These are phyloP conservation scores for Panopea generosa DNA, from an alignment of 2,888 invertebrate species.

Conservation along the genomic window DNA sequence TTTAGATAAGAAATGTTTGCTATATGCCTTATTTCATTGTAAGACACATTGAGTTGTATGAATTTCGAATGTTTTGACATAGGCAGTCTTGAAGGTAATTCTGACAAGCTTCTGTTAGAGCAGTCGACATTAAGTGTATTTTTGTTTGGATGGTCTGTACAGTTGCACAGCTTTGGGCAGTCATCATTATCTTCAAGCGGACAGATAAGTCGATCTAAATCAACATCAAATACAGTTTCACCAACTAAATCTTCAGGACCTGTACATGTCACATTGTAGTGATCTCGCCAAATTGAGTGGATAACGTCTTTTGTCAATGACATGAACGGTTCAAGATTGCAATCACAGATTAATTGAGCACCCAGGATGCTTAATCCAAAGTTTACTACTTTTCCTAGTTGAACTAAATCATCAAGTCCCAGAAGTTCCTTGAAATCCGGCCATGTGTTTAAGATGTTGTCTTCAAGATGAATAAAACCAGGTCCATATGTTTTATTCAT, in stretches of 20 bases:
- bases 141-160: slow-evolving; percentile 25
- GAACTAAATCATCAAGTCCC: slow-evolving; percentile 7
- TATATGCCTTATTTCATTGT: slow-evolving; percentile 24
- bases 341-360: slow-evolving; percentile 33
- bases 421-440: slow-evolving; percentile 38
- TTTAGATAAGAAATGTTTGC: slow-evolving; percentile 16
- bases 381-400: slow-evolving; percentile 27
- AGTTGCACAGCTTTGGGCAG: slow-evolving; percentile 24
- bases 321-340: slow-evolving; percentile 33
- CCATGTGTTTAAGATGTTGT: slow-evolving; percentile 14
- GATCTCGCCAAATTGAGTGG: slow-evolving; percentile 24
- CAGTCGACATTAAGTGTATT: slow-evolving; percentile 38
- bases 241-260: slow-evolving; percentile 24
- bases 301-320: not conserved
- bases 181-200: slow-evolving; percentile 7
- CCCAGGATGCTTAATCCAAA: slow-evolving; percentile 31
- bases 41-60: slow-evolving; percentile 27
- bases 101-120: not conserved
- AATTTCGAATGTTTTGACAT: slow-evolving; percentile 25
- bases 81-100: slow-evolving; percentile 17
- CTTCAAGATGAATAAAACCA: slow-evolving; percentile 17
- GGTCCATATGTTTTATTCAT: slow-evolving; percentile 39
- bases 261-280: slow-evolving; percentile 30
- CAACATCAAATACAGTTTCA: slow-evolving; percentile 2
- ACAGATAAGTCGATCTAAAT: slow-evolving; percentile 11